A percentile compares a stretch with the other conserved stretches of the same genome.
These are phyloP conservation scores for Drosophila takahashii DNA, from an alignment of 1,140 invertebrate species.

Conservation along the genomic window DNA sequence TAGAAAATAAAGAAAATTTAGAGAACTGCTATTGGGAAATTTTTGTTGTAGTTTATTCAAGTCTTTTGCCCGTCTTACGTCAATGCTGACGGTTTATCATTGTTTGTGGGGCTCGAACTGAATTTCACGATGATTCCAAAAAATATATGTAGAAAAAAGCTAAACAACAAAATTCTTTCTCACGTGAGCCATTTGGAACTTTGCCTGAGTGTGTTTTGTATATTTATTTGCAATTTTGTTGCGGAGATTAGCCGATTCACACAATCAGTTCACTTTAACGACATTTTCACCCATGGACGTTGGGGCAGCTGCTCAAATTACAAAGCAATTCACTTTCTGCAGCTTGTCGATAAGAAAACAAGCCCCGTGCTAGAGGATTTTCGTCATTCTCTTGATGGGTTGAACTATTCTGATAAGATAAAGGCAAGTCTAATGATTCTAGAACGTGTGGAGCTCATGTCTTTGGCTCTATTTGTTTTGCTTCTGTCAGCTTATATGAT, in stretches of 20 bases:
- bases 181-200: slow-evolving; percentile 63
- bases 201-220: slow-evolving; percentile 16
- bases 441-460: slow-evolving; percentile 24
- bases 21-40: slow-evolving; percentile 41
- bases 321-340: slow-evolving; percentile 24
- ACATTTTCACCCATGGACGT: slow-evolving; percentile 11
- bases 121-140: slow-evolving; percentile 14
- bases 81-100: slow-evolving; percentile 37
- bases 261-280: slow-evolving; percentile 22
- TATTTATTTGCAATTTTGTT: slow-evolving; percentile 23
- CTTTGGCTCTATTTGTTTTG: slow-evolving; percentile 9
- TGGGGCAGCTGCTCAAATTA: slow-evolving; percentile 39
- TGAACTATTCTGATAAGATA: slow-evolving; percentile 30
- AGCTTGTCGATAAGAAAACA: slow-evolving; percentile 37
- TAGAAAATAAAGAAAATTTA: slow-evolving; percentile 25
- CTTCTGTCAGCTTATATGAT: slow-evolving; percentile 3
- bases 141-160: slow-evolving; percentile 5
- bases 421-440: slow-evolving; percentile 13
- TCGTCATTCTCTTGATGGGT: slow-evolving; percentile 20
- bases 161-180: slow-evolving; percentile 21
- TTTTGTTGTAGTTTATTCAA: slow-evolving; percentile 18
- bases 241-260: slow-evolving; percentile 10
- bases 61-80: slow-evolving; percentile 34
- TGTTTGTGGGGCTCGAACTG: slow-evolving; percentile 4
- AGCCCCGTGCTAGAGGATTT: slow-evolving; percentile 11